Base-by-base conservation (phyloP, 2,797 vertebrate species). In the Myotis findleyi region DNA sequence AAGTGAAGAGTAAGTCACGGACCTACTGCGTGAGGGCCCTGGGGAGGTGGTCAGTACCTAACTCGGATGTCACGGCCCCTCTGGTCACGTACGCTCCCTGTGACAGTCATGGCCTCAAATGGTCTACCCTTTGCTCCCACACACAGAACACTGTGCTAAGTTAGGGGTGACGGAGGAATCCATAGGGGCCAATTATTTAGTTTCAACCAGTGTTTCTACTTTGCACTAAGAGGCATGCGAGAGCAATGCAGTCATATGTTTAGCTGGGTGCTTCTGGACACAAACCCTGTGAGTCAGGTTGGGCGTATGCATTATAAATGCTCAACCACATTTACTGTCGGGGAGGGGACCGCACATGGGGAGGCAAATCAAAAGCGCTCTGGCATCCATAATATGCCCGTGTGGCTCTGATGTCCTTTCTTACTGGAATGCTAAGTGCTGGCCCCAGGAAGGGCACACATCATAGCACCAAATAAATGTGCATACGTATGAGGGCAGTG, bases 21-120 rank as follows among this genome's bases (percentile, higher is more conserved):
- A 16, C 49, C 17, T 18, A 0, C 0, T 0, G 18, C 38, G 30
- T 0, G 21, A 68, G 68, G 77, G 10, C 38, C 85, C 57, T 3
- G 53, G 88, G 76, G 53, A n/a, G 11, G 27, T 12, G 14, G n/a
- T 21, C 72, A 30, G 7, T 10, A 25, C 18, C 0, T 2, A 17
- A 57, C 18, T 10, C 36, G n/a, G 55, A 55, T 49, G 23, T 36
- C 7, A 25, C 0, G 1, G 77, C n/a, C 36, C 72, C 59, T 18
- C 83, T n/a, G 76, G 72, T 20, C 51, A 57, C 0, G 0, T 5
- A 12, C 0, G 20, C 8, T 44, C 11, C 57, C 59, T 33, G 3
- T 23, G 20, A 23, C 0, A 2, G 30, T 1, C 4, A 59, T 0
- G 33, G 73, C 27, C 69, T 71, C 10, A 1, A n/a, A n/a, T 2